Evolutionary conservation across 2,113 vertebrate genomes (phyloP).

Genomic region (Galbula dea): DNA sequence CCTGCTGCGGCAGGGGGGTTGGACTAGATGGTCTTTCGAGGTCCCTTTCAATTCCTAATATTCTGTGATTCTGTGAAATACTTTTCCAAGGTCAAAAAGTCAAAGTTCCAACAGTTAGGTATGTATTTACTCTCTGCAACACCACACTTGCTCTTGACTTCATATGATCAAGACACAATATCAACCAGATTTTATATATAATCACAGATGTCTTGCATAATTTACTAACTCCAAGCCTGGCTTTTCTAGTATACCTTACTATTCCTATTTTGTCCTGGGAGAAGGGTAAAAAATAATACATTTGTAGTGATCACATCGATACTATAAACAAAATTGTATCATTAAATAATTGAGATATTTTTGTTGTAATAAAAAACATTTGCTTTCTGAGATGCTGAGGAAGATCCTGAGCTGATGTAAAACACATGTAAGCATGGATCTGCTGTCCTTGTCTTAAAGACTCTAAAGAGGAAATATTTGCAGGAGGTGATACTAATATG

Average conservation of each 20-base stretch:
- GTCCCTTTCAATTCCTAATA: too few species aligned
- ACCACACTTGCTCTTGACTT: neutral
- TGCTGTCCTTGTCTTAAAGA: neutral
- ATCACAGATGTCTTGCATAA: neutral
- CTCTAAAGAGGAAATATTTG: neutral
- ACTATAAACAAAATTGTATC: neutral
- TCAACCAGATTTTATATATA: neutral
- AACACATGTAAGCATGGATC: fast-evolving
- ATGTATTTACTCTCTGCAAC: neutral
- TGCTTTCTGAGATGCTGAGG: neutral
- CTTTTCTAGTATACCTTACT: neutral
- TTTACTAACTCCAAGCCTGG: neutral
- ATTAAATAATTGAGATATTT: neutral
- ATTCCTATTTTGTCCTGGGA: neutral
- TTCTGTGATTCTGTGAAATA: too few species aligned
- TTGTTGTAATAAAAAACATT: neutral
- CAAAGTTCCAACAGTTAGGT: neutral
- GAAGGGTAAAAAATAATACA: neutral
- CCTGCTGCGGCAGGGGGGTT: too few species aligned
- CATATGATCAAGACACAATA: neutral
- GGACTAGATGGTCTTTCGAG: too few species aligned
- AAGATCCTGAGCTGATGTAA: neutral
- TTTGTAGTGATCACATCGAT: neutral
- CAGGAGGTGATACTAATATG: neutral
- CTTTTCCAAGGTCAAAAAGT: neutral